Percentiles rank a stretch among this genome's conserved stretches.
Evolutionary conservation across 2,797 vertebrate species (phyloP).

Genomic region (Notoglanidium macrostoma): DNA sequence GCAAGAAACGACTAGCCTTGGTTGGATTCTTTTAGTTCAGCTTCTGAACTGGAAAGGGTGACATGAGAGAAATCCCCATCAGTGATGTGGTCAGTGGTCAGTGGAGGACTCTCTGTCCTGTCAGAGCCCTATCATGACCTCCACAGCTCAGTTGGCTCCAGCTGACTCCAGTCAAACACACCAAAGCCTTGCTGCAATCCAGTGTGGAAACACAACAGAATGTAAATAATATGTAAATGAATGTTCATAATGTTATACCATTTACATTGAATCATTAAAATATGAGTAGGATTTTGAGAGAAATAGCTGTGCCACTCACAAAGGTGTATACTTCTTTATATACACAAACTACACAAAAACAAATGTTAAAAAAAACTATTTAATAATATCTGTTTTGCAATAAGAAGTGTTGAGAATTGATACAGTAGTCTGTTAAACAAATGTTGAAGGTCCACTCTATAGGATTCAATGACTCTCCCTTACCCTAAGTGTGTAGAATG

Average conservation of each 20-base stretch:
- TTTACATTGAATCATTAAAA: not conserved
- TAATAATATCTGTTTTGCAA: no score
- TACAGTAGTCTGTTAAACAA: no score
- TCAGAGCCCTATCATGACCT: constrained; percentile 34
- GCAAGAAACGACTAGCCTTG: constrained; percentile 66
- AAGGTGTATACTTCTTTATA: not conserved
- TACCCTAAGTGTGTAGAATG: no score
- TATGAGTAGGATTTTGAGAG: not conserved
- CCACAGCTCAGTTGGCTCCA: constrained; percentile 39
- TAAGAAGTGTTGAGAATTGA: no score
- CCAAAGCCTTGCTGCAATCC: not conserved
- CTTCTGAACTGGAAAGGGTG: constrained; percentile 70
- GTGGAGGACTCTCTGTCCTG: constrained; percentile 44
- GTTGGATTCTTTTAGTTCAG: constrained; percentile 72
- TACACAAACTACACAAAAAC: not conserved
- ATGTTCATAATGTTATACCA: not conserved
- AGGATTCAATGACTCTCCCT: no score
- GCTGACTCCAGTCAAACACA: constrained; percentile 19
- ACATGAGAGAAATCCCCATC: constrained; percentile 65
- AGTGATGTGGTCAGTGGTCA: constrained; percentile 64
- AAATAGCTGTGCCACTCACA: not conserved
- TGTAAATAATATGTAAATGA: not conserved
- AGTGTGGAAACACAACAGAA: not conserved
- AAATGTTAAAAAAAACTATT: no score
- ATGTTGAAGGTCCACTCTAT: no score